Evolutionary conservation across 2,113 vertebrate genomes (phyloP).

Genomic region (Progne subis): DNA sequence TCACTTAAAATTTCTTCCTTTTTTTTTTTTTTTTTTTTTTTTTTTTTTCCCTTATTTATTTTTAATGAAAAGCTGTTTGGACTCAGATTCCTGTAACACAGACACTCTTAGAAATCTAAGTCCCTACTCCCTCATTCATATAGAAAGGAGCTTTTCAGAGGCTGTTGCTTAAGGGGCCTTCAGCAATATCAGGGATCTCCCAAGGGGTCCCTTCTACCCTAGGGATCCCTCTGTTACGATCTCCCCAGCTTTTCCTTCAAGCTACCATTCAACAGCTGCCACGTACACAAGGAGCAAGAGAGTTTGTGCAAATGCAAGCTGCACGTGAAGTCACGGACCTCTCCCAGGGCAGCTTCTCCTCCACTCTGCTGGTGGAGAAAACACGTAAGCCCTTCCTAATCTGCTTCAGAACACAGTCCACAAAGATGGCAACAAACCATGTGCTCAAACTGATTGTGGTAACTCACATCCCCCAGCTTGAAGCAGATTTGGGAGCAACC

Average conservation of each 20-base stretch:
- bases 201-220: neutral
- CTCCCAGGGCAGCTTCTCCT: neutral
- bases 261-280: neutral
- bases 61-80: constrained; percentile 26
- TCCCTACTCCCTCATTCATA: neutral
- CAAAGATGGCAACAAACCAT: neutral
- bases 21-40: neutral
- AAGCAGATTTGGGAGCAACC: neutral
- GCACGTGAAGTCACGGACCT: fast-evolving
- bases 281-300: neutral
- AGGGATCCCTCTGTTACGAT: neutral
- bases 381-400: fast-evolving
- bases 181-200: neutral
- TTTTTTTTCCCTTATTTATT: neutral
- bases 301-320: neutral
- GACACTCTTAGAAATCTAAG: neutral
- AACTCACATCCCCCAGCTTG: neutral
- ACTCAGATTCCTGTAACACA: neutral
- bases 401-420: neutral
- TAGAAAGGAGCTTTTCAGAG: neutral
- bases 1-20: neutral
- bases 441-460: neutral
- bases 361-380: neutral
- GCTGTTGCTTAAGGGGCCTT: neutral
- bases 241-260: neutral